Evolutionary conservation across 2,888 invertebrate genomes (phyloP).

Genomic region (Apodemia zela): DNA sequence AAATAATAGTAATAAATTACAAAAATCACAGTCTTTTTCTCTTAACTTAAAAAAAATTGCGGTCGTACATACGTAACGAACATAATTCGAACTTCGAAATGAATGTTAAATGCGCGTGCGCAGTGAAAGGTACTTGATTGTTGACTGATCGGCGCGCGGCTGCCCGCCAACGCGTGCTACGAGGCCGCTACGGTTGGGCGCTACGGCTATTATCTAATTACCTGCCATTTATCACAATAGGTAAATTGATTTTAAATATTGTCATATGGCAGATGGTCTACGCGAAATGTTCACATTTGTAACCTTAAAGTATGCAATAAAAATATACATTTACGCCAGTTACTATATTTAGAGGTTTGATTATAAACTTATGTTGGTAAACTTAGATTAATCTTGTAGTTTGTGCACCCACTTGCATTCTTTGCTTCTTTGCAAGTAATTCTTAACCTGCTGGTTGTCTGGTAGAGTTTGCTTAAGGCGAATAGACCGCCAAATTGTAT

Average conservation of each 20-base stretch:
- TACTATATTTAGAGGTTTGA: too few relatives aligned
- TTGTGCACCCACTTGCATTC: too few relatives aligned
- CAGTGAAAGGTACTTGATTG: slow-evolving; percentile 61
- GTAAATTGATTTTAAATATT: slow-evolving; percentile 15
- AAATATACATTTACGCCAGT: background rate
- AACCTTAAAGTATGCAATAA: background rate
- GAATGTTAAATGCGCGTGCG: slow-evolving; percentile 56
- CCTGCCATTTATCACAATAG: slow-evolving; percentile 38
- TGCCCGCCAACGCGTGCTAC: slow-evolving; percentile 51
- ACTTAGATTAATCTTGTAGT: too few relatives aligned
- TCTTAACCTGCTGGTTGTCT: too few relatives aligned
- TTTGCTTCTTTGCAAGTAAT: too few relatives aligned
- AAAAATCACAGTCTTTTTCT: slow-evolving; percentile 20
- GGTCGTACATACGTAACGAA: slow-evolving; percentile 47
- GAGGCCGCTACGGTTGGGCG: slow-evolving; percentile 60
- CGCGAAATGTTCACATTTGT: background rate
- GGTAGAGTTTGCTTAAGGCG: too few relatives aligned
- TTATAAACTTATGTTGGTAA: too few relatives aligned
- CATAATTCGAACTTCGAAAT: slow-evolving; percentile 41
- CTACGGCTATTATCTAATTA: slow-evolving; percentile 56
- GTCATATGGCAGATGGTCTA: slow-evolving; percentile 1
- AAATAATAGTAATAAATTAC: slow-evolving; percentile 8
- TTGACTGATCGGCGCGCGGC: slow-evolving; percentile 47
- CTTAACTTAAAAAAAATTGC: slow-evolving; percentile 18
- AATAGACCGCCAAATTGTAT: too few relatives aligned